Conservation (phyloP, 2,888 invertebrate species). For the Siphlonurus alternatus region DNA sequence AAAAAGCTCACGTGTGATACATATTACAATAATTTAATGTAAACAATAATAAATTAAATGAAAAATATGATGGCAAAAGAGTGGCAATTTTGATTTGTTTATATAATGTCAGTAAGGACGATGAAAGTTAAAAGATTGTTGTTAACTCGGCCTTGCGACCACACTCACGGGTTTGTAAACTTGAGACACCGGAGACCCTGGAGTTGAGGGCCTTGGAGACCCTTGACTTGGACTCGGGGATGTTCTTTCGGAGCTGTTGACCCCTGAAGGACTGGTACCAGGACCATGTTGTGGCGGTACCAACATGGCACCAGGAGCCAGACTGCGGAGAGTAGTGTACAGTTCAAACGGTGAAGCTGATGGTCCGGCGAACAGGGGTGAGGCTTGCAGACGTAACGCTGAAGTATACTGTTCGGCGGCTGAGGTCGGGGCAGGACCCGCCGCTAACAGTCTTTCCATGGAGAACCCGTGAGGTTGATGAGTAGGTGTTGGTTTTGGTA, state of each 20-base stretch:
- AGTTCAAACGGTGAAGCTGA: slow-evolving; percentile 27
- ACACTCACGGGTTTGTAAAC: slow-evolving; percentile 10
- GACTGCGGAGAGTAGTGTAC: slow-evolving; percentile 29
- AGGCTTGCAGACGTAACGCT: neutral
- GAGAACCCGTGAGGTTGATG: slow-evolving; percentile 24
- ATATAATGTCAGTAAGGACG: too few species aligned
- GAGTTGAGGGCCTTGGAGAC: neutral
- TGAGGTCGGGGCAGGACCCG: slow-evolving; percentile 17
- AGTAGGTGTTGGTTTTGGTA: slow-evolving; percentile 27
- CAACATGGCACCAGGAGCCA: slow-evolving; percentile 20
- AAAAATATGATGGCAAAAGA: too few species aligned
- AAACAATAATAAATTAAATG: too few species aligned
- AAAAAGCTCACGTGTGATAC: too few species aligned
- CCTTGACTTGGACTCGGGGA: neutral
- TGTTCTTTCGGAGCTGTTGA: neutral
- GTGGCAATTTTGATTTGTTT: too few species aligned
- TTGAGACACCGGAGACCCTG: slow-evolving; percentile 4
- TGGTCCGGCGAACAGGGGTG: neutral
- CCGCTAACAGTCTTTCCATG: slow-evolving; percentile 25
- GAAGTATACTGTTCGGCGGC: slow-evolving; percentile 14
- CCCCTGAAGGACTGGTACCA: neutral
- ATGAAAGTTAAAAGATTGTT: neutral
- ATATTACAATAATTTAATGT: too few species aligned
- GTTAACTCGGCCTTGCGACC: slow-evolving; percentile 9
- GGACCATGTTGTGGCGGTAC: neutral